Conservation (phyloP, 1,140 invertebrate species). For the Choristoneura fumiferana region DNA sequence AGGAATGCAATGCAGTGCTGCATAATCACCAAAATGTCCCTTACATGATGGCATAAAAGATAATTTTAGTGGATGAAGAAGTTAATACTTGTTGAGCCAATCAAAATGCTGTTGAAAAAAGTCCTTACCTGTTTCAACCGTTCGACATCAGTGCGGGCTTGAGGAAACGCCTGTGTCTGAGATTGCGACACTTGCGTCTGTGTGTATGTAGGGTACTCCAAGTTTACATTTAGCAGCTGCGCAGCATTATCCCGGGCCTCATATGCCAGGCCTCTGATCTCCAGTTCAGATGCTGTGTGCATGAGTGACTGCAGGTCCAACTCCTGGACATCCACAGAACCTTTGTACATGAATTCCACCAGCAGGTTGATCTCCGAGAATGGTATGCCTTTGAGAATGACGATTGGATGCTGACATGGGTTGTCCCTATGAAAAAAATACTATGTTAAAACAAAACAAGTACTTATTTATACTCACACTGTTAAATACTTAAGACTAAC, state of each 20-base stretch:
- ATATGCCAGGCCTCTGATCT: slow-evolving; percentile 80
- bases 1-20: too few relatives aligned
- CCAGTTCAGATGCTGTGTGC: slow-evolving; percentile 83
- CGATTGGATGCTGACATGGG: slow-evolving; percentile 85
- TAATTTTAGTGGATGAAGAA: too few relatives aligned
- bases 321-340: slow-evolving; percentile 84
- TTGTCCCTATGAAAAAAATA: slow-evolving; percentile 77
- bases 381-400: slow-evolving; percentile 84
- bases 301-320: slow-evolving; percentile 83
- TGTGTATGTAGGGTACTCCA: slow-evolving; percentile 70
- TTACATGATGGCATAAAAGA: too few relatives aligned
- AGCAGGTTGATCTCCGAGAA: slow-evolving; percentile 85
- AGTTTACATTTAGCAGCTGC: slow-evolving; percentile 73
- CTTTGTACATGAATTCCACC: slow-evolving; percentile 86
- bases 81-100: too few relatives aligned
- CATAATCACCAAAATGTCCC: too few relatives aligned
- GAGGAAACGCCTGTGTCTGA: slow-evolving; percentile 48
- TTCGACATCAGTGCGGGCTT: slow-evolving; percentile 70
- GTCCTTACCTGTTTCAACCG: slow-evolving; percentile 70
- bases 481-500: too few relatives aligned
- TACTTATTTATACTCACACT: too few relatives aligned
- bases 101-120: slow-evolving; percentile 15
- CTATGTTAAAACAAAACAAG: slow-evolving; percentile 9
- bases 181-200: slow-evolving; percentile 45
- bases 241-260: slow-evolving; percentile 75